Evolutionary conservation across 2,888 invertebrate species (phyloP), one percentile per base, ranked within the genome.

Genomic region (Zygothrica quintamaculata): DNA sequence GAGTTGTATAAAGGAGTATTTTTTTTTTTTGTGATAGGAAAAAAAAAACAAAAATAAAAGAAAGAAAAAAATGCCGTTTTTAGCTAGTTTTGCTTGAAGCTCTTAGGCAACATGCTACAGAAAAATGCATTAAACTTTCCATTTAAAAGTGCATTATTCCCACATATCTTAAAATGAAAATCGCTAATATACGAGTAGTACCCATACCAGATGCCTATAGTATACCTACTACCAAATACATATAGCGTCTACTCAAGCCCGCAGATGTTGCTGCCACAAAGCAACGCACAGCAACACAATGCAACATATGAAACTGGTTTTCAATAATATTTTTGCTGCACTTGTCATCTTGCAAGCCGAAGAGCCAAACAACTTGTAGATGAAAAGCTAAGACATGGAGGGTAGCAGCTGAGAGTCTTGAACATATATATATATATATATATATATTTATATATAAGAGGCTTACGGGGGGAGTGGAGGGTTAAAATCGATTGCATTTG

Each of bases 401-500:
- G 47, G 15, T 16, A 6, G 39, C 29, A 29, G 7, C 9, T n/a
- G 37, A n/a, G n/a, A n/a, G n/a, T n/a, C n/a, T n/a, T n/a, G n/a
- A n/a, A n/a, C n/a, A n/a, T n/a, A n/a, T n/a, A n/a, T n/a, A n/a
- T n/a, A n/a, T n/a, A n/a, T n/a, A n/a, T n/a, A n/a, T n/a, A n/a
- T n/a, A n/a, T 18, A 12, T 5, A 26, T 22, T 26, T 42, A 26
- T 22, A 22, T 22, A n/a, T n/a, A n/a, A n/a, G n/a, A n/a, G n/a
- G n/a, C n/a, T n/a, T 18, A 9, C 2, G 22, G n/a, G 42, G 25
- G 7, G 11, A 2, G 12, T n/a, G 29, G 50, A 31, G 46, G 36
- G 47, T 29, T 62, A 31, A 76, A 86, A 86, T 84, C 87, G 74
- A 86, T 84, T 84, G 77, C 84, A 69, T 67, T 84, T 64, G 65